Evolutionary conservation across 92 coral and sea anemone genomes (phyloP), one percentile per base, ranked within the genome.

Genomic region (Porites lobata): DNA sequence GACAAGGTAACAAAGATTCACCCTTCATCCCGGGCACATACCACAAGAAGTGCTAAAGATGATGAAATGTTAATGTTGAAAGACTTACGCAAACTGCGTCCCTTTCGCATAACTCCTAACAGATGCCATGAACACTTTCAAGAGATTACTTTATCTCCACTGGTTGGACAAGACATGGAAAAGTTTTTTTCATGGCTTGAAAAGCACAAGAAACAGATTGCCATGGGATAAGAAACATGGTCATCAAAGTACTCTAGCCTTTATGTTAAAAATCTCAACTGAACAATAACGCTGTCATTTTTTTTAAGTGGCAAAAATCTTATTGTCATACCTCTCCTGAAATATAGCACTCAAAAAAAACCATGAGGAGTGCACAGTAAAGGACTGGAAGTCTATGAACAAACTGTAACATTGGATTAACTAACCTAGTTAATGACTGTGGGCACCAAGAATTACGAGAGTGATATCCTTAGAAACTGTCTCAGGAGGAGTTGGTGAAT

Each of bases 151-250:
- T 8, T 75, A 15, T 75, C 79, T 21, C 66, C 79, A 75, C 50
- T 75, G 65, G 63, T 75, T 20, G 66, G 50, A 8, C 63, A 19
- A 10, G 79, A 75, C 50, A 56, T 75, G 79, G 79, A 54, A 2
- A 75, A 75, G 79, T 75, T 74, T 24, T 75, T 75, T 26, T 53
- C 66, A 3, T 54, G 79, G 79, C 66, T 54, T 9, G 79, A 75
- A 29, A 75, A 75, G 12, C 79, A 75, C 50, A 75, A 75, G n/a
- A 75, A 75, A 56, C 79, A 56, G 26, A 75, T 75, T 56, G 63
- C 65, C 15, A 53, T 54, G 79, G 79, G 79, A 29, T 75, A 75
- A 26, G 26, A 65, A 18, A 22, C 10, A 22, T 22, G 24, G 24
- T 65, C 21, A 65, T 18, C 20, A 13, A 18, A 18, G 70, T 65